phyloP scores from a whole-genome alignment of 2,888 invertebrate species.

The Nezara viridula region DNA sequence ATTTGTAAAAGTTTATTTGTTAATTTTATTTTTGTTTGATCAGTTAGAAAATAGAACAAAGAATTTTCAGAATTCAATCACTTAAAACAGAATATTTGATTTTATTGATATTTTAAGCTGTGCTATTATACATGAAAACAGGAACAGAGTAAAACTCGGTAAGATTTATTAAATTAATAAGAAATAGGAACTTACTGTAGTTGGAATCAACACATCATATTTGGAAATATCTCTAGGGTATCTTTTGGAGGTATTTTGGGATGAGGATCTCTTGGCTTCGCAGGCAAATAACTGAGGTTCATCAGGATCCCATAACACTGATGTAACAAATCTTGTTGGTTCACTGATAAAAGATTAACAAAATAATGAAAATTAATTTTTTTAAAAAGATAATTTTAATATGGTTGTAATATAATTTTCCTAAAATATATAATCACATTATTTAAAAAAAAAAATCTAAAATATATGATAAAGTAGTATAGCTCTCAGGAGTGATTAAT shows the following conservation, averaged over 20 bases:
- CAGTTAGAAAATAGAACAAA: too few species aligned
- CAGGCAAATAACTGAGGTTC: slow-evolving; percentile 90
- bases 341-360: slow-evolving; percentile 67
- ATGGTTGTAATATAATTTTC: too few species aligned
- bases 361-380: neutral
- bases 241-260: slow-evolving; percentile 43
- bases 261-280: slow-evolving; percentile 77
- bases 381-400: neutral
- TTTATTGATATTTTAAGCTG: neutral
- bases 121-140: neutral
- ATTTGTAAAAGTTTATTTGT: too few species aligned
- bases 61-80: too few species aligned
- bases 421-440: slow-evolving; percentile 30
- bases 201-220: slow-evolving; percentile 31
- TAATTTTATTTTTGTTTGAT: too few species aligned
- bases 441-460: too few species aligned
- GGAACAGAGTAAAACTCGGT: neutral
- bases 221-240: slow-evolving; percentile 15
- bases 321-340: slow-evolving; percentile 73
- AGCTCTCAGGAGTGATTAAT: too few species aligned
- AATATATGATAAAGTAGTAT: too few species aligned
- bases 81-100: neutral
- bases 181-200: slow-evolving; percentile 41
- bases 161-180: neutral
- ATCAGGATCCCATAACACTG: slow-evolving; percentile 87